These are phyloP conservation scores for Papilio xuthus DNA, from an alignment of 1,140 invertebrate genomes.

Conservation along the genomic window DNA sequence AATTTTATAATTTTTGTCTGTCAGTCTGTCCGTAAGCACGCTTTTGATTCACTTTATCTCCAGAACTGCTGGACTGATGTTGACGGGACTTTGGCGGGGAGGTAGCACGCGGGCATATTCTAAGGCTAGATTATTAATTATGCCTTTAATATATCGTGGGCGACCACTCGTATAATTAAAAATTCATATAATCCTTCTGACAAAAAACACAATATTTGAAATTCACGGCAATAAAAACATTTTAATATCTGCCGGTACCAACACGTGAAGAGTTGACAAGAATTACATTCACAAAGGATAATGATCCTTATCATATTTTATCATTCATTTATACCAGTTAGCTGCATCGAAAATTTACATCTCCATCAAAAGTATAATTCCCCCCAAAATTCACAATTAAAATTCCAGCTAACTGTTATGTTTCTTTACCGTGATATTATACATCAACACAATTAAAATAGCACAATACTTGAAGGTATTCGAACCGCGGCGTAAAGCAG, in stretches of 20 bases:
- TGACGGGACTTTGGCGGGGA: too few species aligned
- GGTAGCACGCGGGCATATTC: too few species aligned
- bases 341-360: background rate
- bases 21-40: too few species aligned
- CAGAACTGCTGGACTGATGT: too few species aligned
- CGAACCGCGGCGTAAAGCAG: constrained; percentile 18
- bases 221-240: too few species aligned
- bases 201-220: background rate
- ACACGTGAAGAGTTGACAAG: background rate
- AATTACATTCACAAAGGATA: background rate
- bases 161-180: too few species aligned
- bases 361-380: background rate
- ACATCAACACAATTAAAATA: background rate
- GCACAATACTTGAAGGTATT: constrained; percentile 22
- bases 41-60: too few species aligned
- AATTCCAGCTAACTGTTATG: constrained; percentile 11
- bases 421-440: constrained; percentile 4
- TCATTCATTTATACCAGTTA: background rate
- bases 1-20: too few species aligned
- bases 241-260: background rate
- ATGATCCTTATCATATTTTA: background rate
- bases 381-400: background rate
- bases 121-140: too few species aligned
- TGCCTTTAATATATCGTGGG: too few species aligned
- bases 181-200: background rate